Evolutionary conservation across 2,888 invertebrate species (phyloP).

Genomic region (Hirtodrosophila trivittata): DNA sequence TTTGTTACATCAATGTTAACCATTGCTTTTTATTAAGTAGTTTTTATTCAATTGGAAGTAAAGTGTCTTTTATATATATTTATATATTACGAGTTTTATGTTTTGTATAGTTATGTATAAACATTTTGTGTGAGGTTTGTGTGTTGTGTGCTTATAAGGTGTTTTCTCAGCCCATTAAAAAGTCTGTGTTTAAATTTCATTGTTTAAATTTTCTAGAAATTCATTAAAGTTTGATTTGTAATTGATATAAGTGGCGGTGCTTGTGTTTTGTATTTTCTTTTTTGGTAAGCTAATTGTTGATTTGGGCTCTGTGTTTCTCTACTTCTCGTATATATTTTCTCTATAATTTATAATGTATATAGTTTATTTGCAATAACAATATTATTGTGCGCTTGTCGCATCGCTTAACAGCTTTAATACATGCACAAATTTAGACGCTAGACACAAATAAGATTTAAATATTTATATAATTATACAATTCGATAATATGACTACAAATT

Average conservation of each 20-base stretch:
- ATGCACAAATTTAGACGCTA: slow-evolving; percentile 37
- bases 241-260: slow-evolving; percentile 75
- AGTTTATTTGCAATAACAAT: slow-evolving; percentile 39
- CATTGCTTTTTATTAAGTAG: slow-evolving; percentile 47
- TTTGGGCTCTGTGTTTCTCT: slow-evolving; percentile 33
- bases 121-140: slow-evolving; percentile 70
- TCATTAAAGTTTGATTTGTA: slow-evolving; percentile 39
- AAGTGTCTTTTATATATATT: slow-evolving; percentile 30
- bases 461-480: slow-evolving; percentile 43
- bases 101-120: slow-evolving; percentile 39
- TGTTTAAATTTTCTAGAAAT: slow-evolving; percentile 42
- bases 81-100: slow-evolving; percentile 7
- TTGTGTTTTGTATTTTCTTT: slow-evolving; percentile 41
- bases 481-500: slow-evolving; percentile 57
- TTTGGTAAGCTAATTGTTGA: slow-evolving; percentile 45
- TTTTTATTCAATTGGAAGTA: slow-evolving; percentile 47
- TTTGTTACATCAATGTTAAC: slow-evolving; percentile 33
- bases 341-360: slow-evolving; percentile 20
- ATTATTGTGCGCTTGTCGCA: slow-evolving; percentile 48
- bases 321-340: slow-evolving; percentile 28
- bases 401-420: slow-evolving; percentile 44
- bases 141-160: slow-evolving; percentile 64
- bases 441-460: slow-evolving; percentile 25
- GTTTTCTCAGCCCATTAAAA: slow-evolving; percentile 28
- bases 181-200: slow-evolving; percentile 29